These are phyloP conservation scores for Pseudomugil tenellus DNA, from an alignment of 2,797 vertebrate genomes.

Conservation along the genomic window DNA sequence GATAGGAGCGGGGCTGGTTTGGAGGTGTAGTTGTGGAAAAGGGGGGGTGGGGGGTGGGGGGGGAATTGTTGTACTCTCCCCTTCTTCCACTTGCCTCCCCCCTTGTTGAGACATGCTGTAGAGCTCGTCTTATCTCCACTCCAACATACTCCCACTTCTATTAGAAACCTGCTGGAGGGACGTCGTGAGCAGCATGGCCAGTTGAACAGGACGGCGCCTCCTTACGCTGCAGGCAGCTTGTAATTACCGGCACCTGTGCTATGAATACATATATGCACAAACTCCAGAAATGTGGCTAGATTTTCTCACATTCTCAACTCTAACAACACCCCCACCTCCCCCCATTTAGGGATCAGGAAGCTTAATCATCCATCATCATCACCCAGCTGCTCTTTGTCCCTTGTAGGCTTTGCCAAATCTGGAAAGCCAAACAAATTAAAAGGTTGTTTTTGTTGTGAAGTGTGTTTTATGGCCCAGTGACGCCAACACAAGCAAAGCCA, in stretches of 20 bases:
- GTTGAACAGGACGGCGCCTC: constrained; percentile 69
- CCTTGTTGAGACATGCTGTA: constrained; percentile 78
- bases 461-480: constrained; percentile 7
- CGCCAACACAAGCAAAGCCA: not conserved
- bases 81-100: constrained; percentile 32
- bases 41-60: constrained; percentile 19
- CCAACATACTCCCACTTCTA: constrained; percentile 89
- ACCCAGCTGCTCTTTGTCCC: constrained; percentile 9
- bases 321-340: not conserved
- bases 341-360: constrained; percentile 13
- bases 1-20: constrained; percentile 60
- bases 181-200: constrained; percentile 84
- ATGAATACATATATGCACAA: constrained; percentile 48
- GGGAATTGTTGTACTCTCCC: constrained; percentile 28
- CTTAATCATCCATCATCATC: constrained; percentile 15
- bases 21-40: constrained; percentile 43
- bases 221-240: constrained; percentile 56
- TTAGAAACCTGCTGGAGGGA: constrained; percentile 86
- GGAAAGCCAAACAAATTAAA: not conserved
- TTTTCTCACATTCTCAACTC: constrained; percentile 27
- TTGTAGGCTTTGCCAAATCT: not conserved
- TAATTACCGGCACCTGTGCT: constrained; percentile 60
- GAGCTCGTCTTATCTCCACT: constrained; percentile 88
- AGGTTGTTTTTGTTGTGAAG: constrained; percentile 10
- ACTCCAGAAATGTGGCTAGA: constrained; percentile 12